phyloP scores from a whole-genome alignment of 2,113 vertebrate genomes.

The Castor canadensis region DNA sequence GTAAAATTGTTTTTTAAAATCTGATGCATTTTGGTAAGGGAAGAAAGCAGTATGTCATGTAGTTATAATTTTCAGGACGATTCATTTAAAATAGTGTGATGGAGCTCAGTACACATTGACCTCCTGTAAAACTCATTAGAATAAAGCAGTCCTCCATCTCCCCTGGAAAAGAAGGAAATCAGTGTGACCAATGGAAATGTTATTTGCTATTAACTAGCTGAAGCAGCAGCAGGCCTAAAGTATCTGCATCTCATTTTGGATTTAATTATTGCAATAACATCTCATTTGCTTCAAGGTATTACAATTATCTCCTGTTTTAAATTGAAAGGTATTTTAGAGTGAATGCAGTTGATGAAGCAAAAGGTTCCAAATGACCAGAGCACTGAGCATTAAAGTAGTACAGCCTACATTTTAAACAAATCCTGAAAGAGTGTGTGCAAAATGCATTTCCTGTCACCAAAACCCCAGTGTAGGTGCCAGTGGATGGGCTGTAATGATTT shows the following conservation, averaged over 20 bases:
- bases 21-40: constrained; percentile 17
- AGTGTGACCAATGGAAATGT: constrained; percentile 78
- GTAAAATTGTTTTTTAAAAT: constrained; percentile 67
- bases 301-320: constrained; percentile 86
- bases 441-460: constrained; percentile 74
- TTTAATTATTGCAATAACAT: constrained; percentile 87
- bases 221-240: constrained; percentile 80
- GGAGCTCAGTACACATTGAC: constrained; percentile 60
- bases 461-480: constrained; percentile 57
- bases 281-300: constrained; percentile 86
- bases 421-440: constrained; percentile 56
- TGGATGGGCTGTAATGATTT: constrained; percentile 73
- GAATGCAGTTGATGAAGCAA: constrained; percentile 85
- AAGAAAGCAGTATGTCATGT: constrained; percentile 8
- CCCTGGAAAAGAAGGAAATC: constrained; percentile 71
- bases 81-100: constrained; percentile 64
- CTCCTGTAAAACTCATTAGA: constrained; percentile 64
- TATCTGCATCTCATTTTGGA: constrained; percentile 82
- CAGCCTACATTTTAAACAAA: constrained; percentile 80
- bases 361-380: constrained; percentile 81
- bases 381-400: constrained; percentile 80
- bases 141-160: constrained; percentile 74
- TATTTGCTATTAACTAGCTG: constrained; percentile 74
- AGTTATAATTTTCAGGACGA: constrained; percentile 68
- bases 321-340: constrained; percentile 84